These are phyloP conservation scores for Ceratina japonica DNA, from an alignment of 1,140 invertebrate genomes.

Conservation along the genomic window DNA sequence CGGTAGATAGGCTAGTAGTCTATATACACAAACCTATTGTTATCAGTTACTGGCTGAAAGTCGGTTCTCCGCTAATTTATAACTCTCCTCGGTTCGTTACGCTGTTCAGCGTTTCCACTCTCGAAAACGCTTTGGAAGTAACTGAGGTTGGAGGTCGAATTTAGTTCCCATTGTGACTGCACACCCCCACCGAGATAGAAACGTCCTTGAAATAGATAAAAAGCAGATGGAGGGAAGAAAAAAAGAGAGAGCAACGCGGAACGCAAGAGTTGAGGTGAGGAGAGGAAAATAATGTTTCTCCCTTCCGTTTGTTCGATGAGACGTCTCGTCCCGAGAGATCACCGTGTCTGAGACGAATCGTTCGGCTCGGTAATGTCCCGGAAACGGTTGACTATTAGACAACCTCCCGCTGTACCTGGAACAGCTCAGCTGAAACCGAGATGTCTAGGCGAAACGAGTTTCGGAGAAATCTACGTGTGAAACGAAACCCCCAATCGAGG, in stretches of 20 bases:
- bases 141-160: conserved; percentile 43
- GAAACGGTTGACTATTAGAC: conserved; percentile 17
- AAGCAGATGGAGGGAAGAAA: background rate
- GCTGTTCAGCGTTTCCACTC: no score
- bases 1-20: no score
- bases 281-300: background rate
- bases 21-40: no score
- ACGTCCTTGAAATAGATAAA: conserved; percentile 25
- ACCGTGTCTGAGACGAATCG: conserved; percentile 53
- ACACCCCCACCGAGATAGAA: conserved; percentile 59
- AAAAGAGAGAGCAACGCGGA: background rate
- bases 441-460: background rate
- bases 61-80: no score
- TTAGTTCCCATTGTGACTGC: conserved; percentile 60
- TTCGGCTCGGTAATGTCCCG: background rate
- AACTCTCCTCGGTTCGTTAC: no score
- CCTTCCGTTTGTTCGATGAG: conserved; percentile 32
- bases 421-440: background rate
- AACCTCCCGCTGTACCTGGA: background rate
- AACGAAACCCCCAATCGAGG: background rate
- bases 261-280: background rate
- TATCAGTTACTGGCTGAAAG: no score
- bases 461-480: background rate
- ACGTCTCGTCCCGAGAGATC: conserved; percentile 8
- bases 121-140: no score